These are phyloP conservation scores for Paratrypauchen microcephalus DNA, from an alignment of 2,797 vertebrate species.

Conservation along the genomic window DNA sequence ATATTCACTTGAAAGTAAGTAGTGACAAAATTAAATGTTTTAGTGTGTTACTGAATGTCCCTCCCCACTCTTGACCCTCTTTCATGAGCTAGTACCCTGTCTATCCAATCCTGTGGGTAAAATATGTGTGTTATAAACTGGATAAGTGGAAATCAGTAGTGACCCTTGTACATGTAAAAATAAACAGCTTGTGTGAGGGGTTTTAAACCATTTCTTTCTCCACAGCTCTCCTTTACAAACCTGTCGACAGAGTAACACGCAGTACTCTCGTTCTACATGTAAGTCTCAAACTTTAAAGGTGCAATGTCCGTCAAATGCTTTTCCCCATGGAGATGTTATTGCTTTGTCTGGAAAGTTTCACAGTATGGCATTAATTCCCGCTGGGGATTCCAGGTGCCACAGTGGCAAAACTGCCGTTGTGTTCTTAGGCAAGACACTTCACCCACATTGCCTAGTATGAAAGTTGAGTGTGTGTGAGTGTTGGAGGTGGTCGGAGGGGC, in stretches of 20 bases:
- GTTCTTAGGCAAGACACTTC: too few species aligned
- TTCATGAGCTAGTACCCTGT: not conserved
- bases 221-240: constrained; percentile 94
- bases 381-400: too few species aligned
- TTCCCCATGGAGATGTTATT: too few species aligned
- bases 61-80: not conserved
- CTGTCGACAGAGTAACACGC: constrained; percentile 95
- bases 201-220: constrained; percentile 24
- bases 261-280: constrained; percentile 97
- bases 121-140: not conserved
- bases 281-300: constrained; percentile 64
- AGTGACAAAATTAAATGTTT: constrained; percentile 24
- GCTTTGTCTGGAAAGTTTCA: too few species aligned
- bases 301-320: too few species aligned
- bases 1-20: constrained; percentile 95
- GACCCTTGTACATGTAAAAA: too few species aligned
- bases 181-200: not conserved
- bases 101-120: not conserved
- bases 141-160: too few species aligned
- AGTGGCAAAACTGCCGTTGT: too few species aligned
- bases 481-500: too few species aligned
- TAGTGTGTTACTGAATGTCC: not conserved
- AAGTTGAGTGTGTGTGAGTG: too few species aligned
- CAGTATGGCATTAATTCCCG: too few species aligned
- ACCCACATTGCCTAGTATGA: too few species aligned